A percentile compares a stretch with the other conserved stretches of the same genome.
phyloP scores from a whole-genome alignment of 2,797 vertebrate genomes.

The Ficedula albicollis region DNA sequence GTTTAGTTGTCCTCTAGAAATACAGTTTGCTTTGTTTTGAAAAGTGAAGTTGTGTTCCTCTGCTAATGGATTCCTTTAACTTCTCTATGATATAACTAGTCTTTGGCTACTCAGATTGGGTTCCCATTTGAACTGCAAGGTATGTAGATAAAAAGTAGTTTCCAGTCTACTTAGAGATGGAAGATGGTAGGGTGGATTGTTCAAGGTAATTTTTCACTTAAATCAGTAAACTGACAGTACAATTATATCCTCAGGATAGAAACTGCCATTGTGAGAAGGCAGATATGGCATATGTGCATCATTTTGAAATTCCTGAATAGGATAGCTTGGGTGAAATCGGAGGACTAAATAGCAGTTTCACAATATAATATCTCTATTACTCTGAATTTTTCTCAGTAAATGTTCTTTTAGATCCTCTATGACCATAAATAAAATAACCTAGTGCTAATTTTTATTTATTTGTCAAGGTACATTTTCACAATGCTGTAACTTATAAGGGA shows the following conservation, averaged over 20 bases:
- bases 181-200: background rate
- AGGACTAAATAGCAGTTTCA: background rate
- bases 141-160: background rate
- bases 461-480: background rate
- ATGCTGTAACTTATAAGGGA: background rate
- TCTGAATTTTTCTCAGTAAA: background rate
- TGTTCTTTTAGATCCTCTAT: background rate
- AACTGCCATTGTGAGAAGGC: background rate
- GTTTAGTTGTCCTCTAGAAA: background rate
- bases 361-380: background rate
- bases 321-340: background rate
- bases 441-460: background rate
- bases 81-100: background rate
- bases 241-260: background rate
- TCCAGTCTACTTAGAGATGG: background rate
- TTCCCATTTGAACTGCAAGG: background rate
- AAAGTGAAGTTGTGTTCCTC: background rate
- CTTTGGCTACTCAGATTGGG: background rate
- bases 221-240: background rate
- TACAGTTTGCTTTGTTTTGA: background rate
- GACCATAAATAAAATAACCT: background rate
- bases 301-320: background rate
- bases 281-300: background rate
- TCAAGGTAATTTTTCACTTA: background rate
- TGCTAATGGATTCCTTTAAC: background rate